phyloP scores from a whole-genome alignment of 1,140 invertebrate species.

The Papilio dardanus region DNA sequence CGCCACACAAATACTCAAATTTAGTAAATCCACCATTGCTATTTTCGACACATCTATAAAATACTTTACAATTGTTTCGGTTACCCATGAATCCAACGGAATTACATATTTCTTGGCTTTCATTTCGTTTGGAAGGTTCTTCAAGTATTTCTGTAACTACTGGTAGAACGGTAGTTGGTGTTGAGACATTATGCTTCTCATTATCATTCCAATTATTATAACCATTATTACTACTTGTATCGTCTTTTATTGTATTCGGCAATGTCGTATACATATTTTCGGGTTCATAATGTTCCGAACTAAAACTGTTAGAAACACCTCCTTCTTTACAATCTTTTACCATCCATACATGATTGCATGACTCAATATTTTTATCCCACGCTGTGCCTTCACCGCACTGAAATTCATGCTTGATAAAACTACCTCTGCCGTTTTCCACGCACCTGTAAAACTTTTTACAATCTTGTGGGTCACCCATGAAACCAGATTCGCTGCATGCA shows the following conservation, averaged over 20 bases:
- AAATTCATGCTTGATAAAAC: slow-evolving; percentile 85
- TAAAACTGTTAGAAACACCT: slow-evolving; percentile 34
- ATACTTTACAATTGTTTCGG: slow-evolving; percentile 81
- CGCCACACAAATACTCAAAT: slow-evolving; percentile 85
- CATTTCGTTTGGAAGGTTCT: slow-evolving; percentile 23
- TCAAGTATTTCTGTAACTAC: slow-evolving; percentile 37
- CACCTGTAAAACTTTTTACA: slow-evolving; percentile 88
- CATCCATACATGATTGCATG: slow-evolving; percentile 85
- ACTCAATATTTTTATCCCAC: slow-evolving; percentile 84
- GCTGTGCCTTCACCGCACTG: slow-evolving; percentile 86
- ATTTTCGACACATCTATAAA: slow-evolving; percentile 86
- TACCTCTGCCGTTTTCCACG: slow-evolving; percentile 84
- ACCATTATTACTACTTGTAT: slow-evolving; percentile 40
- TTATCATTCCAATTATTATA: slow-evolving; percentile 41
- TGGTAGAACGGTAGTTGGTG: slow-evolving; percentile 38
- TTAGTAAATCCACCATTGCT: slow-evolving; percentile 82
- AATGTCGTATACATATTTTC: slow-evolving; percentile 40
- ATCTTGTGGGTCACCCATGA: slow-evolving; percentile 83
- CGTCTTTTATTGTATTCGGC: slow-evolving; percentile 40
- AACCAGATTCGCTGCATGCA: slow-evolving; percentile 80
- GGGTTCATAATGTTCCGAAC: slow-evolving; percentile 22
- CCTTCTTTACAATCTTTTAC: slow-evolving; percentile 72
- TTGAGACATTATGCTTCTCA: slow-evolving; percentile 34
- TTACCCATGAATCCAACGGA: slow-evolving; percentile 81
- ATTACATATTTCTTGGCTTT: slow-evolving; percentile 48